These are phyloP conservation scores for Dicrostonyx torquatus DNA, from an alignment of 2,797 vertebrate genomes.

Conservation along the genomic window DNA sequence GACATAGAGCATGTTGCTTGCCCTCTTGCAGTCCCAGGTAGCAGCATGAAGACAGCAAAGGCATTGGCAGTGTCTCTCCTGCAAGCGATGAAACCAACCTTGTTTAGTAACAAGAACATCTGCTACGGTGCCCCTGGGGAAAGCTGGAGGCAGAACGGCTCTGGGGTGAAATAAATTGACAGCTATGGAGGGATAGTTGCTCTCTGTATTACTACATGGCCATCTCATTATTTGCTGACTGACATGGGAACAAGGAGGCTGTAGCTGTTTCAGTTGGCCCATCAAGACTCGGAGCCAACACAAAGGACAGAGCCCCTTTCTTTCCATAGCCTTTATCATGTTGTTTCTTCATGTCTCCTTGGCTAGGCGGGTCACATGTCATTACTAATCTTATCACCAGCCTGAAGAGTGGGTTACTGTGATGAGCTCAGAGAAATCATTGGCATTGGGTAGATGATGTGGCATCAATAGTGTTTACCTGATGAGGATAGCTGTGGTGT, in stretches of 20 bases:
- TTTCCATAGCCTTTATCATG: neutral
- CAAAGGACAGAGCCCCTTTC: neutral
- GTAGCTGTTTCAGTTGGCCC: neutral
- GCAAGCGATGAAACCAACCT: neutral
- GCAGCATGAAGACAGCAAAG: too few relatives aligned
- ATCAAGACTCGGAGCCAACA: neutral
- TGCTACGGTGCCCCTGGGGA: neutral
- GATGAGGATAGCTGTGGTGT: neutral
- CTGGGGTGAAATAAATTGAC: neutral
- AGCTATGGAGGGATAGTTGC: neutral
- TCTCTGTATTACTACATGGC: neutral
- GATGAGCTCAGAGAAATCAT: neutral
- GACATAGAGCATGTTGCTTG: neutral
- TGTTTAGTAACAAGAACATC: neutral
- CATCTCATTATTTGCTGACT: neutral
- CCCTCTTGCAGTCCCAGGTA: neutral
- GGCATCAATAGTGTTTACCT: neutral
- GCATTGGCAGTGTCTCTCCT: neutral
- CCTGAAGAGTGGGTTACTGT: neutral
- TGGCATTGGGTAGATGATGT: neutral
- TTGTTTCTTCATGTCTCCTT: neutral
- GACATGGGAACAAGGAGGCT: neutral
- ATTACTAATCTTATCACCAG: neutral
- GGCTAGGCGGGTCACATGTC: neutral
- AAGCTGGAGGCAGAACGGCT: neutral